Evolutionary conservation across 2,797 vertebrate genomes (phyloP).

Genomic region (Gymnothorax javanicus): DNA sequence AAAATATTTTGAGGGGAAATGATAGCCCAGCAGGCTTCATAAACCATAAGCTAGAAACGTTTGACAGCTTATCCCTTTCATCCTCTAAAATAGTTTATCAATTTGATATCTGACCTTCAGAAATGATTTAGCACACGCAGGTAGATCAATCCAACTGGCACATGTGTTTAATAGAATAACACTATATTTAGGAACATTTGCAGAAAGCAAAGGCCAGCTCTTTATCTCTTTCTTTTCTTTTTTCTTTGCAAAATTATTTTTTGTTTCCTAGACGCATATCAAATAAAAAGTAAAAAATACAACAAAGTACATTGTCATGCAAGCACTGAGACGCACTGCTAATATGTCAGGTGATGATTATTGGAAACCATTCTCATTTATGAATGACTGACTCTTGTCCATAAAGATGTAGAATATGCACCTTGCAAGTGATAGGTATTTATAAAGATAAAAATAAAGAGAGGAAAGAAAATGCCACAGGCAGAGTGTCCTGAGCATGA

Average conservation of each 20-base stretch:
- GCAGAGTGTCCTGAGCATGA: background rate
- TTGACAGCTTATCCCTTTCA: conserved; percentile 74
- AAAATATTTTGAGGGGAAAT: background rate
- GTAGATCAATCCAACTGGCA: conserved; percentile 77
- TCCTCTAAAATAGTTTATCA: conserved; percentile 80
- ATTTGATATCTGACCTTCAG: conserved; percentile 68
- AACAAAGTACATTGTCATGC: conserved; percentile 31
- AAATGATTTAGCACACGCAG: conserved; percentile 74
- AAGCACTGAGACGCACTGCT: conserved; percentile 42
- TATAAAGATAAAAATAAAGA: background rate
- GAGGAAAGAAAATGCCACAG: background rate
- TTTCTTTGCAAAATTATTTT: conserved; percentile 53
- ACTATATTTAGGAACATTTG: conserved; percentile 56
- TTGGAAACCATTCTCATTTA: background rate
- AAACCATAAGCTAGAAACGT: conserved; percentile 81
- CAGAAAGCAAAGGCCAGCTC: conserved; percentile 50
- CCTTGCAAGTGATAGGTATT: background rate
- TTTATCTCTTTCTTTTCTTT: conserved; percentile 45
- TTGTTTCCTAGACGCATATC: conserved; percentile 46
- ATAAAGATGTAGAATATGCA: background rate
- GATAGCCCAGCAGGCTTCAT: conserved; percentile 59
- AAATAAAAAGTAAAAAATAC: conserved; percentile 54
- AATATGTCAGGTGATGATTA: conserved; percentile 34
- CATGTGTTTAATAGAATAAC: conserved; percentile 71
- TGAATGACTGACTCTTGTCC: background rate